phyloP scores from a whole-genome alignment of 2,888 invertebrate genomes.

The Cylindroiulus punctatus region DNA sequence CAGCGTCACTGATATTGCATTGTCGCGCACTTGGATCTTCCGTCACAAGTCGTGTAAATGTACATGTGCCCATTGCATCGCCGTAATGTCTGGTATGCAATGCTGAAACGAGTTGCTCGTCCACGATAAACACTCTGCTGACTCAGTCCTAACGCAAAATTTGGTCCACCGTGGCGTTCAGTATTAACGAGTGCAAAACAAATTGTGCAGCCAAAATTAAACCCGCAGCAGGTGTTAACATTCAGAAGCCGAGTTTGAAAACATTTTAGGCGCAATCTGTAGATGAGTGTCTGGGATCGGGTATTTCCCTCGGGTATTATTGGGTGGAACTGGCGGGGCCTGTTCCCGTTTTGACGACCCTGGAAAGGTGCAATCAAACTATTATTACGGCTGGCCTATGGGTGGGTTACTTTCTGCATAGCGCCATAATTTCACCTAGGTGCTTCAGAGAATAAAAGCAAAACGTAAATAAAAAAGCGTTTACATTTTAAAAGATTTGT shows the following conservation, averaged over 20 bases:
- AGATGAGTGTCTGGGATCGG: background rate
- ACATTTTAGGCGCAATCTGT: slow-evolving; percentile 49
- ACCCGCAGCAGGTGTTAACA: slow-evolving; percentile 32
- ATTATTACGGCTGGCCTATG: slow-evolving; percentile 4
- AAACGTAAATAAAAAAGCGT: too few species aligned
- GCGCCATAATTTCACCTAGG: too few species aligned
- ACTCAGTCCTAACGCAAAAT: background rate
- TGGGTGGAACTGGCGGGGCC: slow-evolving; percentile 27
- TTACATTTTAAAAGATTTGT: background rate
- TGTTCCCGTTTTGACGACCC: slow-evolving; percentile 21
- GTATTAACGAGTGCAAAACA: slow-evolving; percentile 29
- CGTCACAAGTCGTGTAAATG: background rate
- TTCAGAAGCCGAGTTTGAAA: slow-evolving; percentile 11
- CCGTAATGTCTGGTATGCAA: background rate
- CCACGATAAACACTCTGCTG: background rate
- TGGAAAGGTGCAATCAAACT: background rate
- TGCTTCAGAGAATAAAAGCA: too few species aligned
- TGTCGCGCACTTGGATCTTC: background rate
- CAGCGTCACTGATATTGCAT: background rate
- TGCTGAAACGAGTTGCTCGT: background rate
- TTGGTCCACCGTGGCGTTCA: background rate
- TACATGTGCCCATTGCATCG: background rate
- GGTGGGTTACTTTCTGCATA: too few species aligned
- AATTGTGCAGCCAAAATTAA: background rate
- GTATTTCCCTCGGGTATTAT: slow-evolving; percentile 8